Evolutionary conservation across 2,888 invertebrate genomes (phyloP), one percentile per base, ranked within the genome.

Genomic region (Drosophila yooni): DNA sequence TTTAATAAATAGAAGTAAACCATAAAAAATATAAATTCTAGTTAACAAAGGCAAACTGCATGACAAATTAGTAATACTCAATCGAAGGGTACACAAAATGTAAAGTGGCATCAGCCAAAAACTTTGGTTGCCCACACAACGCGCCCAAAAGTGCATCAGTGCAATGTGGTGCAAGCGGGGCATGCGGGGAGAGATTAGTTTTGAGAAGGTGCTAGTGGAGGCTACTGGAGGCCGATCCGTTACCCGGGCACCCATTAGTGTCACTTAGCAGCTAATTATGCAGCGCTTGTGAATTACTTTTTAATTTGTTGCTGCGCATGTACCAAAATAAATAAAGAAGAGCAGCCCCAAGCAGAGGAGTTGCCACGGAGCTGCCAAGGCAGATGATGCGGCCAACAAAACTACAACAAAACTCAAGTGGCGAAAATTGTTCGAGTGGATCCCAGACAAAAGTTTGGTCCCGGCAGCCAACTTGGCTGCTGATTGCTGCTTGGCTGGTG

Each of bases 201-300:
- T 65, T 57, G 71, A 63, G 73, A 53, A 62, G 56, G 46, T 57
- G 72, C 58, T 50, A 59, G 38, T 51, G 61, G 36, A 70, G 58
- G 51, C 67, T 58, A 48, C 61, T 63, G 38, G 31, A 48, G 69
- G 60, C 68, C 67, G 70, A 73, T 73, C 78, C 51, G 70, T 62
- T 72, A 59, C 66, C 77, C 66, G 52, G 56, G 60, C 46, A 46
- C 46, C 79, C 92, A 91, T 91, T 92, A 90, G 82, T 86, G 87
- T 90, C 91, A 91, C 75, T 91, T 91, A 91, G 82, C 91, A 91
- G 91, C 91, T 88, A 91, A 91, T 91, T 92, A 92, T 90, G 91
- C 84, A 90, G 83, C 84, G 83, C 79, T 74, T 71, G 70, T 64
- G 84, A 89, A 89, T 81, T 87, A 87, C 88, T 83, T 83, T 86